Evolutionary conservation across 92 coral and sea anemone species (phyloP).

Genomic region (Epizoanthus fatuus): DNA sequence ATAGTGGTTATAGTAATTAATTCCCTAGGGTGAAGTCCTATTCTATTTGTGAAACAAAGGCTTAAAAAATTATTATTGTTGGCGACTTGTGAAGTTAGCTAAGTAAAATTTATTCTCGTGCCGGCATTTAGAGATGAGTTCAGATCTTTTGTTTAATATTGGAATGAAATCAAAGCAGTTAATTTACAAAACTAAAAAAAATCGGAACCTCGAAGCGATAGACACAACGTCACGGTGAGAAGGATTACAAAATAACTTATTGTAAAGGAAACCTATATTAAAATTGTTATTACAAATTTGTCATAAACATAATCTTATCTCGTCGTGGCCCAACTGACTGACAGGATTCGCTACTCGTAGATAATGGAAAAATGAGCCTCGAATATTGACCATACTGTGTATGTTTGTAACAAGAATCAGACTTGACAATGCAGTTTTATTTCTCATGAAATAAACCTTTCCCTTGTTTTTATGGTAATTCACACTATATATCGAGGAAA

Average conservation of each 20-base stretch:
- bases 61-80: too few species aligned
- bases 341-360: not conserved
- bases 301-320: slow-evolving; percentile 30
- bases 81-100: too few species aligned
- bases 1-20: too few species aligned
- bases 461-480: not conserved
- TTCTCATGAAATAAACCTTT: slow-evolving; percentile 31
- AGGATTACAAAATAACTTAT: slow-evolving; percentile 1
- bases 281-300: slow-evolving; percentile 22
- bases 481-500: not conserved
- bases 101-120: too few species aligned
- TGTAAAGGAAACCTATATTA: not conserved
- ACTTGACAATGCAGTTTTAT: slow-evolving; percentile 32
- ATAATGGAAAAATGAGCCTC: not conserved
- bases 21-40: too few species aligned
- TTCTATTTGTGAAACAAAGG: too few species aligned
- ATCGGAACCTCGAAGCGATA: not conserved
- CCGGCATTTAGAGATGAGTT: too few species aligned
- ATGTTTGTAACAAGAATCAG: not conserved
- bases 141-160: not conserved
- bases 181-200: not conserved
- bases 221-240: not conserved
- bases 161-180: not conserved
- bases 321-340: not conserved
- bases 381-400: slow-evolving; percentile 9